Base-by-base conservation (phyloP, 92 coral and sea anemone genomes). In the Porites evermanni region DNA sequence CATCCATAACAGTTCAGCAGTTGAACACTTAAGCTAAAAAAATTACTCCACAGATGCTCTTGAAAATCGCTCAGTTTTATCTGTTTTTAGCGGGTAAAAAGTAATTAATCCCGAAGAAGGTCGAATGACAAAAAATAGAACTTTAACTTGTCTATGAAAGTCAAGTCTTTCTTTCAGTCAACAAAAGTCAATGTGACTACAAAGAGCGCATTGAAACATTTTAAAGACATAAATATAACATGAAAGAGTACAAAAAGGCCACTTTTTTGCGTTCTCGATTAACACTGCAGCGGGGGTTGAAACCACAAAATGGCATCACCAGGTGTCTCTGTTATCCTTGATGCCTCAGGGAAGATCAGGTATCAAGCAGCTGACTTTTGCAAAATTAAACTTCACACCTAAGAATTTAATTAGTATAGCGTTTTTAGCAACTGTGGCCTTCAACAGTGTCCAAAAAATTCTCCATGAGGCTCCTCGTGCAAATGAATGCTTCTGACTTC, bases 401-500 rank as follows among this genome's bases (percentile, higher is more conserved):
- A 2, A 47, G 24, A 47, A 72, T 72, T 18, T 72, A 7, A 51
- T 67, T 24, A n/a, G 60, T 72, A 47, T 4, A 72, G 77, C 60
- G 59, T 72, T 61, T 72, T 7, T 72, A 72, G 61, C 77, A 47
- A 72, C 77, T 58, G 13, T 44, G 59, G 77, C 77, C 51, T 72
- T 58, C 32, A 72, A 72, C 77, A 72, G 77, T 18, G 60, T 50
- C 77, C 77, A 16, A 72, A 72, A 72, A 72, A 72, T 12, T 54
- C 77, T 47, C 17, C 17, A 3, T 50, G 77, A 72, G 77, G 59
- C 59, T 47, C 77, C 60, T 72, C 77, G 44, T 72, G 72, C 47
- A 29, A 29, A 29, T 29, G 32, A 29, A 29, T 29, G 32, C 2
- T 29, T 29, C 32, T 2, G 32, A 29, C 32, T 29, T 29, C 32